These are phyloP conservation scores for Orthosia cruda DNA, from an alignment of 2,888 invertebrate species.

Conservation along the genomic window DNA sequence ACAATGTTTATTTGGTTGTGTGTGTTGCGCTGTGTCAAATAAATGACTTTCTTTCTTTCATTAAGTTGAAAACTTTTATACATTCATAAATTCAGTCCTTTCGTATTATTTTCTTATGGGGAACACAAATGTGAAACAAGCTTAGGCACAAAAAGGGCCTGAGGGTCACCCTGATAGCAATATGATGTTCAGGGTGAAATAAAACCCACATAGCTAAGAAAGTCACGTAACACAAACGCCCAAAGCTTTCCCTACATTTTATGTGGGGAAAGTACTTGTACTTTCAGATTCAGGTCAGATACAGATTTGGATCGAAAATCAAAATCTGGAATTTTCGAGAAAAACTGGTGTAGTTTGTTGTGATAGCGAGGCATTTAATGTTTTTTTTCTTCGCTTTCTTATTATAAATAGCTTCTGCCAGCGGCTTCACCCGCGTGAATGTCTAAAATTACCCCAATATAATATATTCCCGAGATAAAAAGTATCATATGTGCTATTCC, in stretches of 20 bases:
- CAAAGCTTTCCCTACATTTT: conserved; percentile 40
- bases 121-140: conserved; percentile 33
- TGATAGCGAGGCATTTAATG: background rate
- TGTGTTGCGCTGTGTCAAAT: too few species aligned
- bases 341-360: conserved; percentile 6
- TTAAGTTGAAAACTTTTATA: background rate
- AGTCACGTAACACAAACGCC: conserved; percentile 57
- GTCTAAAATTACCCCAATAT: too few species aligned
- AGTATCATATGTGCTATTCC: too few species aligned
- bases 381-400: conserved; percentile 1
- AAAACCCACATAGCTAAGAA: conserved; percentile 32
- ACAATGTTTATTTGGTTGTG: too few species aligned
- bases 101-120: conserved; percentile 11
- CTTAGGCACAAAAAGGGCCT: conserved; percentile 27
- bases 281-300: too few species aligned
- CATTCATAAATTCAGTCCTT: background rate
- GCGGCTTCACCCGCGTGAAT: too few species aligned
- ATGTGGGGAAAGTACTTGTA: conserved; percentile 18
- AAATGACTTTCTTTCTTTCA: too few species aligned
- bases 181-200: conserved; percentile 50
- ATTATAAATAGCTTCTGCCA: background rate
- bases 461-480: too few species aligned
- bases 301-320: too few species aligned
- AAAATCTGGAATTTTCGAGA: conserved; percentile 8
- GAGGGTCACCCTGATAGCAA: conserved; percentile 51